Conservation (phyloP, 1,140 invertebrate species). For the Leucophenga varia region DNA sequence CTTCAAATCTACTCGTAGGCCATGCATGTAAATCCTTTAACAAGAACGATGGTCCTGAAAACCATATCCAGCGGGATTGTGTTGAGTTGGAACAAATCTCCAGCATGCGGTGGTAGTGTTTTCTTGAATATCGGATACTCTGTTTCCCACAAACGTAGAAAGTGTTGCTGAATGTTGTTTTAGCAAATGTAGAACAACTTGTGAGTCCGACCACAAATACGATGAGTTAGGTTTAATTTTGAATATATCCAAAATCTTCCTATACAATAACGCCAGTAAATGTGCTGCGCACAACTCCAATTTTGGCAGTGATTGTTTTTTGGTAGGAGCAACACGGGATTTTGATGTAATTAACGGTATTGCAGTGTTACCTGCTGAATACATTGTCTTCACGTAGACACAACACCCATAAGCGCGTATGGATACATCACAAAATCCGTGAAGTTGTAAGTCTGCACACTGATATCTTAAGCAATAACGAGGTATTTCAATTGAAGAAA, state of each 20-base stretch:
- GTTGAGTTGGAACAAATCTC: neutral
- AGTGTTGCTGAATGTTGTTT: slow-evolving; percentile 5
- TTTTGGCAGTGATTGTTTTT: slow-evolving; percentile 1
- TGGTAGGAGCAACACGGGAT: slow-evolving; percentile 3
- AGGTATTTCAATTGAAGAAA: neutral
- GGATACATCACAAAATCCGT: slow-evolving; percentile 5
- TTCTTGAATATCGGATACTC: slow-evolving; percentile 5
- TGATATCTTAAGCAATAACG: neutral
- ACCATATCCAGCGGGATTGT: slow-evolving; percentile 4
- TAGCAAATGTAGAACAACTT: slow-evolving; percentile 9
- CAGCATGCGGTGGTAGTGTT: neutral
- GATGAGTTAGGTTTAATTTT: neutral
- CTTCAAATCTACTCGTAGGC: neutral
- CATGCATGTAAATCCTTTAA: neutral
- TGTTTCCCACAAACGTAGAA: slow-evolving; percentile 1
- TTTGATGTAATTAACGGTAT: slow-evolving; percentile 3
- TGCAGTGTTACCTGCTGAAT: neutral
- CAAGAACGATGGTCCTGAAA: slow-evolving; percentile 2
- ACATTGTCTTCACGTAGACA: neutral
- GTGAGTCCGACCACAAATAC: slow-evolving; percentile 2
- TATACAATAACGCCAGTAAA: neutral
- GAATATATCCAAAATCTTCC: neutral
- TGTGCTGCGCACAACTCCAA: slow-evolving; percentile 3
- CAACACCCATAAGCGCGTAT: slow-evolving; percentile 2
- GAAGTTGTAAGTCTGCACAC: neutral